Conservation (phyloP, 2,797 vertebrate genomes). For the Gallinago solitaria region DNA sequence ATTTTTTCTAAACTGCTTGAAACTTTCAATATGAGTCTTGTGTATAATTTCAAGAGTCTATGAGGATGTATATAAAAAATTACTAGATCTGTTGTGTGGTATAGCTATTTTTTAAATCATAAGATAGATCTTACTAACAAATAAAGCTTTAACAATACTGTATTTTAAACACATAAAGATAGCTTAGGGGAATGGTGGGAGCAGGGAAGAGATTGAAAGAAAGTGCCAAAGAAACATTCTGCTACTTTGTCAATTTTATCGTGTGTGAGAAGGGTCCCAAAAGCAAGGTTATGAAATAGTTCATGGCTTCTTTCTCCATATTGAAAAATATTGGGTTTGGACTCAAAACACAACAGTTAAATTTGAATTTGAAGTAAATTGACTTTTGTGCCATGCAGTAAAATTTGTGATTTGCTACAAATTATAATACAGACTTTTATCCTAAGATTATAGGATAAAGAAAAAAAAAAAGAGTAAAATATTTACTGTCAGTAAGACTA, state of each 20-base stretch:
- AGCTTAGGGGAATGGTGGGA: not conserved
- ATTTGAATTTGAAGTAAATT: not conserved
- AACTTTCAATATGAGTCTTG: not conserved
- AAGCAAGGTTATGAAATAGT: not conserved
- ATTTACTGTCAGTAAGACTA: not conserved
- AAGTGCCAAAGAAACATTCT: not conserved
- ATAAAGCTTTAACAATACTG: not conserved
- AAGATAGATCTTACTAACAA: not conserved
- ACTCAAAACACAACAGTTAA: not conserved
- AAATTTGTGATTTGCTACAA: not conserved
- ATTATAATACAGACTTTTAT: not conserved
- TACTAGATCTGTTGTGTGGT: not conserved
- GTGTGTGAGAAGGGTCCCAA: not conserved
- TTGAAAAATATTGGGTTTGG: not conserved
- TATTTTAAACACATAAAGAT: not conserved
- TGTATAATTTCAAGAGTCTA: not conserved
- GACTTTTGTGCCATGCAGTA: not conserved
- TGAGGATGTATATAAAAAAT: not conserved
- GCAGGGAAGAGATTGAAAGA: not conserved
- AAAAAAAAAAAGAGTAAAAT: not conserved
- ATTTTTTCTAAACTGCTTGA: not conserved
- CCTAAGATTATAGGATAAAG: not conserved
- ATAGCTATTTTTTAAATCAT: not conserved
- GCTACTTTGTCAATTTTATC: not conserved
- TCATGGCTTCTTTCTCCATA: not conserved